These are phyloP conservation scores for Drosophila hawaiiensis DNA, from an alignment of 2,888 invertebrate genomes.

Conservation along the genomic window DNA sequence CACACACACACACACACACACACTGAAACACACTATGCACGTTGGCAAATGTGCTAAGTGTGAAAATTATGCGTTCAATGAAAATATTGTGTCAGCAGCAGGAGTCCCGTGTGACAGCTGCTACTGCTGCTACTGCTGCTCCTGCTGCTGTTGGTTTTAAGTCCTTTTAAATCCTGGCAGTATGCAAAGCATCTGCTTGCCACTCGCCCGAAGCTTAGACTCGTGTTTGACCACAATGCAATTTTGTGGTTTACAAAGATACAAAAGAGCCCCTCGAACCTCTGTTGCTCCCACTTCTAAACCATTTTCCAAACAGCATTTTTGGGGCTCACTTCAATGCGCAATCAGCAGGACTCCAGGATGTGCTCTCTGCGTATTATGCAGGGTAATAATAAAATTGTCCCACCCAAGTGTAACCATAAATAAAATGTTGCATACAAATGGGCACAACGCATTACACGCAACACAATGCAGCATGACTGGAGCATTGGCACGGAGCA, in stretches of 20 bases:
- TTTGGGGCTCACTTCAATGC: conserved; percentile 50
- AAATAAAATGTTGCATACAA: conserved; percentile 58
- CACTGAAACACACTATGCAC: neutral
- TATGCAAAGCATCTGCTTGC: conserved; percentile 51
- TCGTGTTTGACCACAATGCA: conserved; percentile 65
- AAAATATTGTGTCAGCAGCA: conserved; percentile 60
- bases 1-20: neutral
- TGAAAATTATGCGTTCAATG: conserved; percentile 75
- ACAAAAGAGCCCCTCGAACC: conserved; percentile 14
- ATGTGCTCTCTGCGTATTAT: conserved; percentile 35
- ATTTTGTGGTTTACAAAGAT: conserved; percentile 67
- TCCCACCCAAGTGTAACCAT: conserved; percentile 33
- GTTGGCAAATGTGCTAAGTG: conserved; percentile 53
- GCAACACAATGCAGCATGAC: neutral
- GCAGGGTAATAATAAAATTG: conserved; percentile 56
- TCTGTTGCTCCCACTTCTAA: neutral
- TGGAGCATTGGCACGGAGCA: conserved; percentile 1
- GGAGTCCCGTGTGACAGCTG: neutral
- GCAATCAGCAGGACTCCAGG: conserved; percentile 57
- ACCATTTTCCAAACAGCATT: conserved; percentile 8
- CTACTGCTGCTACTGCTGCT: conserved; percentile 7
- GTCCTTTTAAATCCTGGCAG: conserved; percentile 51
- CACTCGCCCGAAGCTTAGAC: conserved; percentile 33
- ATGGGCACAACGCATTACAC: conserved; percentile 6
- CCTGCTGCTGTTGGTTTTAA: conserved; percentile 21